These are phyloP conservation scores for Centropristis striata DNA, from an alignment of 2,113 vertebrate species.

Conservation along the genomic window DNA sequence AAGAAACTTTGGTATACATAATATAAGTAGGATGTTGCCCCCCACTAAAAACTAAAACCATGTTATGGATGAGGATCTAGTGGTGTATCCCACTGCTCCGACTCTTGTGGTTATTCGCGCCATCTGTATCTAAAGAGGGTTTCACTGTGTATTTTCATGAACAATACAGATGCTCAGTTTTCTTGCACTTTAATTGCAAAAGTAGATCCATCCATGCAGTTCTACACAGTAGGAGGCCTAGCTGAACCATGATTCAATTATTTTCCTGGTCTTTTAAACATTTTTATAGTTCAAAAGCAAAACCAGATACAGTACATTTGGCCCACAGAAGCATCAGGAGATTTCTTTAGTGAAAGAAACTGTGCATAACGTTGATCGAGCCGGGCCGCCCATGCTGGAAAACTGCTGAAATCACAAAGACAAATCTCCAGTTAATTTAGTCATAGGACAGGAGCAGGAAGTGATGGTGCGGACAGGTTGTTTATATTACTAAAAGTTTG, in stretches of 20 bases:
- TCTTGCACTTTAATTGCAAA: constrained; percentile 4
- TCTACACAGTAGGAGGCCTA: constrained; percentile 2
- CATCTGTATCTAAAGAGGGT: constrained; percentile 8
- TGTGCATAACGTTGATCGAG: constrained; percentile 10
- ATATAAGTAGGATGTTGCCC: not conserved
- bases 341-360: constrained; percentile 19
- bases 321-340: constrained; percentile 10
- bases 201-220: not conserved
- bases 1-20: not conserved
- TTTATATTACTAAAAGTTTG: constrained; percentile 66
- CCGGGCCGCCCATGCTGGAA: constrained; percentile 44
- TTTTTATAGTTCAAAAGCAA: constrained; percentile 12
- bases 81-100: not conserved
- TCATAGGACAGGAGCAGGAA: constrained; percentile 74
- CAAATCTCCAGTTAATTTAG: constrained; percentile 65
- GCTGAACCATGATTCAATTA: constrained; percentile 12
- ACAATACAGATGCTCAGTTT: constrained; percentile 12
- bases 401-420: constrained; percentile 66
- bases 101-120: not conserved
- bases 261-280: not conserved
- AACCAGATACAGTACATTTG: constrained; percentile 23
- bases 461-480: constrained; percentile 66
- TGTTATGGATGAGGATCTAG: not conserved
- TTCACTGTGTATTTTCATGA: constrained; percentile 2
- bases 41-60: not conserved